Conservation (phyloP, 2,113 vertebrate species). For the Pygoscelis adeliae region DNA sequence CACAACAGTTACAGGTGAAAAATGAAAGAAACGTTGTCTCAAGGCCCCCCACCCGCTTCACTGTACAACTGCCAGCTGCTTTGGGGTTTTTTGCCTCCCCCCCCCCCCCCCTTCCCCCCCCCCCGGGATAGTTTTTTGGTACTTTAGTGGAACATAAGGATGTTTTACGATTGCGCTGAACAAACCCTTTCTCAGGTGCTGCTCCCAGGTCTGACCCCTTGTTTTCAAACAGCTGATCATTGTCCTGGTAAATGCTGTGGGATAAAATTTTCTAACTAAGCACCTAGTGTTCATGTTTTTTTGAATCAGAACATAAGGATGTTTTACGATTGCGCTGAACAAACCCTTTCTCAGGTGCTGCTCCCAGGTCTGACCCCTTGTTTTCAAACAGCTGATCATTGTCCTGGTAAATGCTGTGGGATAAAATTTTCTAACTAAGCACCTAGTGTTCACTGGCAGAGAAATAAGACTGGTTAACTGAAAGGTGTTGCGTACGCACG, state of each 20-base stretch:
- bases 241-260: not conserved
- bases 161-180: not conserved
- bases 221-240: not conserved
- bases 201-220: not conserved
- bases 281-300: not conserved
- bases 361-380: not conserved
- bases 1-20: not conserved
- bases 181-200: not conserved
- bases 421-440: not conserved
- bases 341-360: not conserved
- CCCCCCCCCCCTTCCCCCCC: no score
- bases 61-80: not conserved
- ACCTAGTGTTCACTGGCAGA: not conserved
- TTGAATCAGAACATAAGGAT: not conserved
- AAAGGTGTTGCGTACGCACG: rapidly evolving
- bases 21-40: not conserved
- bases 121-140: no score
- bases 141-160: not conserved
- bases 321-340: not conserved
- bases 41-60: not conserved
- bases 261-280: not conserved
- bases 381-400: not conserved
- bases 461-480: not conserved
- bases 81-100: not conserved
- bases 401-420: not conserved